A percentile compares a stretch with the other conserved stretches of the same genome.
These are phyloP conservation scores for Cliona cf. orientalis DNA, from an alignment of 37 sponge, comb jelly and placozoan species.

Conservation along the genomic window DNA sequence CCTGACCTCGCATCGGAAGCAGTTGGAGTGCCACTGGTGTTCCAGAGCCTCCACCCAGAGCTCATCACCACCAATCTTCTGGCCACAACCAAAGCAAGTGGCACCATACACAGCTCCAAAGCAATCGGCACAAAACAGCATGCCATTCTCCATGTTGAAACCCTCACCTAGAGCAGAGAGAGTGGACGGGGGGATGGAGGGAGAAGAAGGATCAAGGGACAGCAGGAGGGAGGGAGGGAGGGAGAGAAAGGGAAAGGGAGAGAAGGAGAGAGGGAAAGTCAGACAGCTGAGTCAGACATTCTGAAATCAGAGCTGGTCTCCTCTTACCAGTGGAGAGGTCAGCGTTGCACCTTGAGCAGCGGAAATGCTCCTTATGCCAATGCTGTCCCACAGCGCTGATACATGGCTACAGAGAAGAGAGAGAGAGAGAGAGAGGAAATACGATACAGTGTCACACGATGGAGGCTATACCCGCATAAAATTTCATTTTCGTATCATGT, in stretches of 20 bases:
- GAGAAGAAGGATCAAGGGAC: not conserved
- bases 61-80: constrained; percentile 62
- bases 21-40: constrained; percentile 70
- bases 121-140: constrained; percentile 64
- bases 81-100: constrained; percentile 69
- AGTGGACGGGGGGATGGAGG: not conserved
- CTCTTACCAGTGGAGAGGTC: constrained; percentile 52
- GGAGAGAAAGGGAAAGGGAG: too few species aligned
- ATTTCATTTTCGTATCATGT: too few species aligned
- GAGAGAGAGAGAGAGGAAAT: not conserved
- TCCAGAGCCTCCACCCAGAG: constrained; percentile 87
- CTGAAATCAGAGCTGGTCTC: not conserved
- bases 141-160: constrained; percentile 66
- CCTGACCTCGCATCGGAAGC: constrained; percentile 78
- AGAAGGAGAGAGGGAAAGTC: not conserved
- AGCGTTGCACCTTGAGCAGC: constrained; percentile 48
- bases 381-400: constrained; percentile 53
- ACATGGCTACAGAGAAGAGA: constrained; percentile 45
- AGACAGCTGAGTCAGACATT: not conserved
- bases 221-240: not conserved
- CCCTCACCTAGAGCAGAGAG: constrained; percentile 38
- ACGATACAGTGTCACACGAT: not conserved
- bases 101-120: constrained; percentile 44
- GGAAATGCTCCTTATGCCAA: constrained; percentile 80
- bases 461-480: too few species aligned